These are phyloP conservation scores for Nesogale talazaci DNA, from an alignment of 2,113 vertebrate genomes.

Conservation along the genomic window DNA sequence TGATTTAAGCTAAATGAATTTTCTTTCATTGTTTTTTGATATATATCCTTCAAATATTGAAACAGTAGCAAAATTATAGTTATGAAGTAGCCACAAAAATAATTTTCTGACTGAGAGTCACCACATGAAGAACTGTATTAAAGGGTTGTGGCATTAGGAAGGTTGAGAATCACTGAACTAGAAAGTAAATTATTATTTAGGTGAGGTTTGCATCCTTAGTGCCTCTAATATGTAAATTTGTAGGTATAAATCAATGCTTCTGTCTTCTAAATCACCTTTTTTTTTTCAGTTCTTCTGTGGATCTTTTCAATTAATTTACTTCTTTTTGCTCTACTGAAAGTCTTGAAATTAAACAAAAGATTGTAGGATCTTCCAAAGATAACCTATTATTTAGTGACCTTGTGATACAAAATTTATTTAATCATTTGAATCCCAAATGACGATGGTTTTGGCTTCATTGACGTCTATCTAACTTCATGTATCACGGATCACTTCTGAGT, in stretches of 20 bases:
- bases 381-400: neutral
- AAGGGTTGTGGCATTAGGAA: no score
- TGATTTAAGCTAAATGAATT: neutral
- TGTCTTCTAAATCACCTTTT: neutral
- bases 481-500: neutral
- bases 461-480: neutral
- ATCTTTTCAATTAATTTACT: neutral
- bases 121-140: no score
- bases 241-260: neutral
- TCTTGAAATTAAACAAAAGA: neutral
- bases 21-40: neutral
- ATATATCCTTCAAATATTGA: slow-evolving; percentile 34
- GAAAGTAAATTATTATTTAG: neutral
- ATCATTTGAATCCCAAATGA: neutral
- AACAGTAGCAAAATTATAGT: no score
- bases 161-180: neutral
- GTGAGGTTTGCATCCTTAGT: neutral
- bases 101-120: no score
- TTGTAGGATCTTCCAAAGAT: neutral
- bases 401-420: neutral
- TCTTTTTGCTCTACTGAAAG: neutral
- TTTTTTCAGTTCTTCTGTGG: neutral
- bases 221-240: slow-evolving; percentile 24
- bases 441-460: neutral
- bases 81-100: no score